Base-by-base conservation (phyloP, 2,888 invertebrate species). In the Leucophenga montana region DNA sequence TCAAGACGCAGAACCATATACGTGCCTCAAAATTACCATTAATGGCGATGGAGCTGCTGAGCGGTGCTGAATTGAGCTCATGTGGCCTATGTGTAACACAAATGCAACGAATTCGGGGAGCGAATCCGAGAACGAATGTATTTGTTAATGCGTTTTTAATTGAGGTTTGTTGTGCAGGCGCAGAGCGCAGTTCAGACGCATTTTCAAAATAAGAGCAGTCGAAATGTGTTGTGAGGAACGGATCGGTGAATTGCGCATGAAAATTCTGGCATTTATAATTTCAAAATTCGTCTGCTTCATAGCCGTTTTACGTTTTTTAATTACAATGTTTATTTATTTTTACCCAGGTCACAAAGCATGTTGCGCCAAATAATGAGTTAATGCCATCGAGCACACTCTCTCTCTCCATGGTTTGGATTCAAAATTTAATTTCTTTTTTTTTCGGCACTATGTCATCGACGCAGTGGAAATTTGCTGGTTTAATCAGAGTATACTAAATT, bases 121-220 rank as follows among this genome's bases (percentile, higher is more conserved):
- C 39, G 33, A 33, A 8, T 33, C 39, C 39, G 39, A 39, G 39
- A 39, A 39, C 77, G 82, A 80, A 76, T 77, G 77, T 79, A 78
- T 27, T 82, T 80, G 82, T 80, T 86, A 86, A 86, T 86, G 86
- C 79, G 80, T 85, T 86, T 86, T 86, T 86, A 86, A 86, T 86
- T 86, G 86, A 82, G 86, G 85, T 84, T 78, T 11, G 39, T 39
- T 27, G 39, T 11, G 39, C 39, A 11, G 39, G 39, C 3, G 9
- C 39, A 1, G 39, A 39, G 33, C 11, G 39, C 1, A 39, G n/a
- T n/a, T n/a, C 39, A 8, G 27, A 27, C 27, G 27, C 27, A 4
- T 27, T 27, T 18, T 8, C 16, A 54, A 20, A 56, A 56, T 56
- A 20, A 57, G 39, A 39, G 39, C 39, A 39, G 39, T 39, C 11